Conservation (phyloP, 2,888 invertebrate genomes). For the Pristionchus maxplancki region DNA sequence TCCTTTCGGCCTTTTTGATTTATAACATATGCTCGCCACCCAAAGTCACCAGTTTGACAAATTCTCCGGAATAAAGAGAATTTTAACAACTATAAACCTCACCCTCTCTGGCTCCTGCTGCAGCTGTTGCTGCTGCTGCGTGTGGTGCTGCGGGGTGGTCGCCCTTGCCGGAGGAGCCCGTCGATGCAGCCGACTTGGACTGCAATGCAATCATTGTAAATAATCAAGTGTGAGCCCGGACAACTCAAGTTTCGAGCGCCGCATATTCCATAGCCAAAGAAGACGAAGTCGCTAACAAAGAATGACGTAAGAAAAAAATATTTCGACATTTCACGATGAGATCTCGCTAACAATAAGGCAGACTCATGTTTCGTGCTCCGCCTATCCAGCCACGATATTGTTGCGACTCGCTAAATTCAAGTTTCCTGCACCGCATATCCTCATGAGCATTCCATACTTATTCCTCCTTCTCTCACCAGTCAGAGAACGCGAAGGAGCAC, state of each 20-base stretch:
- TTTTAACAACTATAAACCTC: too few relatives aligned
- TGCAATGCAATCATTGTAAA: not conserved
- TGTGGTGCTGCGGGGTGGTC: not conserved
- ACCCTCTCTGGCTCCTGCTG: not conserved
- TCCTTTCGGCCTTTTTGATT: too few relatives aligned
- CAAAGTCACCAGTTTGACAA: too few relatives aligned
- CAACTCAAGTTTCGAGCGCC: not conserved
- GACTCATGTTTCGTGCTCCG: too few relatives aligned
- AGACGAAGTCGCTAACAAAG: not conserved
- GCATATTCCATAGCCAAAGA: not conserved
- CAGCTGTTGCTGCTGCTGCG: not conserved
- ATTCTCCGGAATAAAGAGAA: too few relatives aligned
- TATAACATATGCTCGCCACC: too few relatives aligned
- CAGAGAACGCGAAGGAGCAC: too few relatives aligned
- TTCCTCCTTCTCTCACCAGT: not conserved
- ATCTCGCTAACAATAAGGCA: not conserved
- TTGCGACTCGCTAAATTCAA: not conserved
- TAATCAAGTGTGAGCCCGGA: not conserved
- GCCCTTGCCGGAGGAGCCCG: not conserved
- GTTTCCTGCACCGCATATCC: not conserved
- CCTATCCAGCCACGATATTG: too few relatives aligned
- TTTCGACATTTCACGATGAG: not conserved
- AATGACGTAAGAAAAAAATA: too few relatives aligned
- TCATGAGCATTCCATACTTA: not conserved
- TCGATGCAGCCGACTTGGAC: conserved; percentile 30